Base-by-base conservation (phyloP, 2,113 vertebrate species). In the Erythrolamprus reginae region DNA sequence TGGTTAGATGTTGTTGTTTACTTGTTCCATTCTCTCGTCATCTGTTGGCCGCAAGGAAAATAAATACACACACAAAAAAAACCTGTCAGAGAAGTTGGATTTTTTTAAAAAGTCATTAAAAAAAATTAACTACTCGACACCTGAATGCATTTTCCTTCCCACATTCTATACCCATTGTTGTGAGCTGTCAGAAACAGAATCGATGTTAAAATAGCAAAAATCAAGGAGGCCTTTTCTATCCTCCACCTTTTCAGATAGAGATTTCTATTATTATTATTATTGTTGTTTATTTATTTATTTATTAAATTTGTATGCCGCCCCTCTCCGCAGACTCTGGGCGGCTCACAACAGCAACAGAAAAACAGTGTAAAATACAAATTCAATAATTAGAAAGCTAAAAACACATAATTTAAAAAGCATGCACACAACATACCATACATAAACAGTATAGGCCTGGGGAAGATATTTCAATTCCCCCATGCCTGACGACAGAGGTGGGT, bases 21-120 rank as follows among this genome's bases (percentile, higher is more conserved):
- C 84, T 48, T 87, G 70, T 91, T 86, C 42, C 65, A 61, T 85
- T 92, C 70, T 87, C 42, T 77, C 38, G 23, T 84, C 90, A 84
- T 93, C 92, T 93, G 92, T 87, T 91, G 45, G 53, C 90, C 70
- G n/a, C 51, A 61, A 55, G 53, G 70, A 89, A 91, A 85, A 89
- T 52, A 90, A 42, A 45, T 23, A 58, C 4, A 56, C 33, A 84
- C 7, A 83, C n/a, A n/a, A n/a, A n/a, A n/a, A 7, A 61, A 53
- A 92, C 38, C 52, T 89, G 87, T 84, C 70, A 87, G 87, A 87
- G 58, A 33, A 89, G 82, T 12, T 56, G 61, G 26, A 9, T 58
- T 33, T 56, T 58, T 48, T 48, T 8, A 90, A 55, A 50, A 15
- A 8, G 9, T 24, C 24, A 58, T 58, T 61, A 3, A 51, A 77